A percentile compares a stretch with the other conserved stretches of the same genome.
phyloP scores from a whole-genome alignment of 2,113 vertebrate genomes.

The Caranx melampygus region DNA sequence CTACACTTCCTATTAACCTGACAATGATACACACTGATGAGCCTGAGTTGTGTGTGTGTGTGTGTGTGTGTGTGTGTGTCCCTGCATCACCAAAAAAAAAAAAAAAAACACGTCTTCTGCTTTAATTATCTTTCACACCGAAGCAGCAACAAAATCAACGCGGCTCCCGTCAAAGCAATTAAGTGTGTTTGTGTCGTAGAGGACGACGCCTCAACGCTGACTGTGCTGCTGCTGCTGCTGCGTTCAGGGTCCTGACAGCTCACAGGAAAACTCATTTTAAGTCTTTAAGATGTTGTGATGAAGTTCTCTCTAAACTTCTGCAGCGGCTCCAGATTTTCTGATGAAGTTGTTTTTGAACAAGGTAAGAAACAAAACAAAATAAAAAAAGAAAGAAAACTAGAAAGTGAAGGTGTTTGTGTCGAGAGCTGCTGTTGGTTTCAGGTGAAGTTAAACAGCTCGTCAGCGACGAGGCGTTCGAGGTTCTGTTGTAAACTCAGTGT shows the following conservation, averaged over 20 bases:
- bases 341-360: background rate
- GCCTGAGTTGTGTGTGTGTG: conserved; percentile 16
- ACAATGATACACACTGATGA: conserved; percentile 35
- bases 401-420: conserved; percentile 38
- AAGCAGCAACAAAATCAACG: conserved; percentile 27
- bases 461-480: background rate
- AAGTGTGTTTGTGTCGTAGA: conserved; percentile 1
- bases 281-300: conserved; percentile 47
- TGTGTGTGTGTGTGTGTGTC: conserved; percentile 22
- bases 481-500: background rate
- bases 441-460: background rate
- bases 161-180: conserved; percentile 28
- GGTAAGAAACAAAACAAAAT: no score
- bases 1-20: conserved; percentile 51
- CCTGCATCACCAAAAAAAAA: conserved; percentile 18
- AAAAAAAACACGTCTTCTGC: background rate
- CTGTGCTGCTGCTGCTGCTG: background rate
- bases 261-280: conserved; percentile 38
- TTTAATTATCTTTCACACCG: conserved; percentile 47
- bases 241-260: conserved; percentile 19
- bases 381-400: no score
- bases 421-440: background rate
- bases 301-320: conserved; percentile 23
- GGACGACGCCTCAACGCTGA: background rate
- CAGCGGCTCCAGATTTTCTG: background rate